A percentile compares a stretch with the other conserved stretches of the same genome.
Evolutionary conservation across 2,888 invertebrate genomes (phyloP).

Genomic region (Salpingus planirostris): DNA sequence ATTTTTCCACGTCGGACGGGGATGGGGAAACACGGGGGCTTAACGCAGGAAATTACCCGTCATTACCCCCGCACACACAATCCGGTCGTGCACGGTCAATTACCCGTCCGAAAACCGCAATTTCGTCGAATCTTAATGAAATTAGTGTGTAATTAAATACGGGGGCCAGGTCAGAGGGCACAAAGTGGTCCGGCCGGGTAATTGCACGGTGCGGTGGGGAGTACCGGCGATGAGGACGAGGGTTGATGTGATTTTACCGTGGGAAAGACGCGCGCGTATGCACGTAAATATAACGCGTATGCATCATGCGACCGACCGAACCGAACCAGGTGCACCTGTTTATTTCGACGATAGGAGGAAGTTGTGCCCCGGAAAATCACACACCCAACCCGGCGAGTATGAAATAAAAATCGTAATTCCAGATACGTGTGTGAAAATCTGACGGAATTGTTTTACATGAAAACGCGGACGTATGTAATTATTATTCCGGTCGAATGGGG

Average conservation of each 20-base stretch:
- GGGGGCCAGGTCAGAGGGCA: conserved; percentile 15
- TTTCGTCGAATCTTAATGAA: conserved; percentile 12
- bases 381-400: not conserved
- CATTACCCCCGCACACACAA: too few relatives aligned
- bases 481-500: too few relatives aligned
- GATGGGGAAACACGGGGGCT: too few relatives aligned
- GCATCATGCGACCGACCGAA: conserved; percentile 20
- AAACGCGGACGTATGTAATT: too few relatives aligned
- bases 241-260: conserved; percentile 35
- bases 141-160: conserved; percentile 13
- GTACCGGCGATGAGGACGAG: conserved; percentile 17
- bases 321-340: conserved; percentile 29
- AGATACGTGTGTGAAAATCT: too few relatives aligned
- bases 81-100: conserved; percentile 8
- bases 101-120: conserved; percentile 8
- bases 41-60: too few relatives aligned
- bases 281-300: conserved; percentile 18
- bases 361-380: conserved; percentile 2
- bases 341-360: conserved; percentile 6
- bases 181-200: conserved; percentile 5
- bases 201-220: conserved; percentile 8
- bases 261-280: conserved; percentile 22
- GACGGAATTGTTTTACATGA: too few relatives aligned
- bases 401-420: too few relatives aligned
- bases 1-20: too few relatives aligned